Percentiles rank a stretch among this genome's conserved stretches.
Conservation (phyloP, 2,888 invertebrate genomes). For the Heteropelma amictum region DNA sequence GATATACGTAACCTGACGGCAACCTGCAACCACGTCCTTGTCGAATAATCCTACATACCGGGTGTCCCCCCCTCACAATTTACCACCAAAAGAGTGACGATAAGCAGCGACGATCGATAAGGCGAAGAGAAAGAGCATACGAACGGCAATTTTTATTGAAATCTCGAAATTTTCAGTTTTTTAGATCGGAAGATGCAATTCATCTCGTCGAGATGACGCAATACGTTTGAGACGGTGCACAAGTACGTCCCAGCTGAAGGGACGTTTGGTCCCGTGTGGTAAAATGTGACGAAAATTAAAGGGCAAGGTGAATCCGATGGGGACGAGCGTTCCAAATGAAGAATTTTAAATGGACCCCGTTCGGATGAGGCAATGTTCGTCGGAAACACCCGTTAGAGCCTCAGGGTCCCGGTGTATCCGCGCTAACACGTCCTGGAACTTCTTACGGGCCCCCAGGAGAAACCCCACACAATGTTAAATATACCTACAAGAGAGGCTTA, state of each 20-base stretch:
- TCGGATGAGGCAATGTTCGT: background rate
- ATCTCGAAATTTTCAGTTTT: no score
- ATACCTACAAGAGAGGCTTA: slow-evolving; percentile 24
- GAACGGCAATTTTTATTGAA: background rate
- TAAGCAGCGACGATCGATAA: background rate
- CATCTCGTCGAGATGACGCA: no score
- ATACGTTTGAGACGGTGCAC: no score
- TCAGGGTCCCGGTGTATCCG: slow-evolving; percentile 28
- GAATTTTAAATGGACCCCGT: no score
- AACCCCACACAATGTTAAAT: slow-evolving; percentile 54
- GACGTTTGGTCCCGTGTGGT: no score
- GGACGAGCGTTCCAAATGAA: no score
- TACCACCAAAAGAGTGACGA: background rate
- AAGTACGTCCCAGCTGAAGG: no score
- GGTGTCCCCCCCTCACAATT: slow-evolving; percentile 26
- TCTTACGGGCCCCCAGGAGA: slow-evolving; percentile 58
- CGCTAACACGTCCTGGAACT: slow-evolving; percentile 57
- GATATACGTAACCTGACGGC: slow-evolving; percentile 58
- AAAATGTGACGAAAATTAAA: no score
- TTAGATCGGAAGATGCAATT: no score
- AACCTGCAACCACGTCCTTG: slow-evolving; percentile 61
- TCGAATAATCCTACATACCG: slow-evolving; percentile 49
- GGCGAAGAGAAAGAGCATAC: background rate
- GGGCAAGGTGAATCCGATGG: no score
- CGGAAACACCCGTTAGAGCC: slow-evolving; percentile 51